phyloP scores from a whole-genome alignment of 2,888 invertebrate genomes.

The Pachycephus smyrnensis region DNA sequence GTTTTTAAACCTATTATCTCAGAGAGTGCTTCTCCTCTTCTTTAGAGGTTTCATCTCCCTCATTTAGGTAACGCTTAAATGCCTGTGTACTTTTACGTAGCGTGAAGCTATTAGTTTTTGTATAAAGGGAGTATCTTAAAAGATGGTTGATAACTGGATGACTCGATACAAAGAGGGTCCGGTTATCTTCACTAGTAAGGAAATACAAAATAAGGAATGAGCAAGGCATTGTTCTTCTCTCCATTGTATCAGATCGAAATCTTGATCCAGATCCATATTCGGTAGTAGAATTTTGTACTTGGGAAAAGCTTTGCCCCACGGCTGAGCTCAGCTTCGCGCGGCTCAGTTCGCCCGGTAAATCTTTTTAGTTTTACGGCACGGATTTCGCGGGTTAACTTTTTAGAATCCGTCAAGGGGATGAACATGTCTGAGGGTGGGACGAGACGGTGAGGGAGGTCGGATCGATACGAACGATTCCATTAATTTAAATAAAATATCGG shows the following conservation, averaged over 20 bases:
- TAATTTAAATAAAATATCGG: conserved; percentile 32
- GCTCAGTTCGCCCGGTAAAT: conserved; percentile 3
- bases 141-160: background rate
- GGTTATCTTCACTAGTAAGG: background rate
- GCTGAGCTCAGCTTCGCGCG: conserved; percentile 5
- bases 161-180: background rate
- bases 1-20: background rate
- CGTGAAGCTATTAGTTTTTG: background rate
- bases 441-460: conserved; percentile 2
- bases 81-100: background rate
- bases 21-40: background rate
- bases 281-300: background rate
- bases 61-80: background rate
- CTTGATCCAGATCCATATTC: conserved; percentile 3
- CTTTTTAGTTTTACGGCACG: conserved; percentile 15
- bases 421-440: background rate
- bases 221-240: background rate
- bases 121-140: background rate
- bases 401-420: conserved; percentile 14
- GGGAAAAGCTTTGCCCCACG: background rate
- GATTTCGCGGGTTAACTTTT: conserved; percentile 16
- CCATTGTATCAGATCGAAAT: background rate
- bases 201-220: background rate
- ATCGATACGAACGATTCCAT: conserved; percentile 25
- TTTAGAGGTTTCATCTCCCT: background rate